Evolutionary conservation across 2,113 vertebrate genomes (phyloP).

Genomic region (Camarhynchus parvulus): DNA sequence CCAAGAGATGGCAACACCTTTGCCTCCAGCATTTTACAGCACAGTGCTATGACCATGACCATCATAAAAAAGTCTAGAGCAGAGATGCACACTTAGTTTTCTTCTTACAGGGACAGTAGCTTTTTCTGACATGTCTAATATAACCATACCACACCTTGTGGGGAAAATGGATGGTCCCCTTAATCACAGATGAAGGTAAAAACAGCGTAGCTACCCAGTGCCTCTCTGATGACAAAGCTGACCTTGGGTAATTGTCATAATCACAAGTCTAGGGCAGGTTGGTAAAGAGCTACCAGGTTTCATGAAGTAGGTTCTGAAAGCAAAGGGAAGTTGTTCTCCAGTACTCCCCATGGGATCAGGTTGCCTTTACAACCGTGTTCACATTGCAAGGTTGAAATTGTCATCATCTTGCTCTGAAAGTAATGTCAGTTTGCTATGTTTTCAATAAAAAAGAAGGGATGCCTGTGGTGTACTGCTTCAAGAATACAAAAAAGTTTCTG

Average conservation of each 20-base stretch:
- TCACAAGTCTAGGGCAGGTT: neutral
- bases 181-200: neutral
- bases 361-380: neutral
- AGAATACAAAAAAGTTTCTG: neutral
- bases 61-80: neutral
- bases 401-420: neutral
- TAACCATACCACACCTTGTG: neutral
- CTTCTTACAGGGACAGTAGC: neutral
- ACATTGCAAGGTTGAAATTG: neutral
- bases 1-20: neutral
- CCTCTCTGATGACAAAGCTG: neutral
- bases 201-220: accelerated
- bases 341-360: neutral
- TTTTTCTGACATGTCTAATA: neutral
- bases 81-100: neutral
- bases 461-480: neutral
- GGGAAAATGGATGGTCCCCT: neutral
- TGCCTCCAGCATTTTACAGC: neutral
- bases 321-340: neutral
- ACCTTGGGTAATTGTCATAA: neutral
- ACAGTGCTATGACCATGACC: accelerated
- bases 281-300: neutral
- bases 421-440: neutral
- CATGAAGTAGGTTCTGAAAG: neutral
- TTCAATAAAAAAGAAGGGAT: neutral